phyloP scores from a whole-genome alignment of 2,113 vertebrate genomes.

The Leucopsar rothschildi region DNA sequence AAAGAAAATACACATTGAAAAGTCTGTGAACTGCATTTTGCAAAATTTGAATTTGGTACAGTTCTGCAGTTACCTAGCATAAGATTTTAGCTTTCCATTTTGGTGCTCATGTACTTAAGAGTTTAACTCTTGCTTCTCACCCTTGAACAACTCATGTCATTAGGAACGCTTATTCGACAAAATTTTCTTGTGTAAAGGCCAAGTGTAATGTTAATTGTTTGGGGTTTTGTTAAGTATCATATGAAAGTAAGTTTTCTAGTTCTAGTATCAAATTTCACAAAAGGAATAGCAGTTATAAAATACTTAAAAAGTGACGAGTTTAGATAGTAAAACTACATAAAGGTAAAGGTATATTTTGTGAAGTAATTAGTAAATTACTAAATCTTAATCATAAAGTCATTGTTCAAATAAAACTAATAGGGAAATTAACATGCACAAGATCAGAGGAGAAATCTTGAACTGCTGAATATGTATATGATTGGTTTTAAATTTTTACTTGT shows the following conservation, averaged over 20 bases:
- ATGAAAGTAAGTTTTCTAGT: not conserved
- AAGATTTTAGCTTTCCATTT: not conserved
- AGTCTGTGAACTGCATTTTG: slow-evolving; percentile 55
- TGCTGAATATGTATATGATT: not conserved
- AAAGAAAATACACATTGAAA: not conserved
- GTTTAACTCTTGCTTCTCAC: not conserved
- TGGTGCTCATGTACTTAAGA: not conserved
- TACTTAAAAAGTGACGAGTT: not conserved
- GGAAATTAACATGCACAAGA: not conserved
- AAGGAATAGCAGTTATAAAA: not conserved
- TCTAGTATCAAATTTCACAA: not conserved
- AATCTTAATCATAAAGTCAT: not conserved
- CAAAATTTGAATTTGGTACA: slow-evolving; percentile 35
- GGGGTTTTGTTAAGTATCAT: not conserved
- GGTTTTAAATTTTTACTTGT: not conserved
- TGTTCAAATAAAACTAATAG: not conserved
- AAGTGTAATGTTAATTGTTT: not conserved
- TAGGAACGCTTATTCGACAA: not conserved
- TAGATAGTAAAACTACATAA: not conserved
- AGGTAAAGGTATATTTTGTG: not conserved
- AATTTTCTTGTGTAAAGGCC: not conserved
- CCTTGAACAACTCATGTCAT: not conserved
- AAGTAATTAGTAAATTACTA: not conserved
- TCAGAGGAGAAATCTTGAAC: not conserved
- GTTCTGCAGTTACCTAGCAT: not conserved